Evolutionary conservation across 2,888 invertebrate genomes (phyloP), one percentile per base, ranked within the genome.

Genomic region (Acholoe squamosa): DNA sequence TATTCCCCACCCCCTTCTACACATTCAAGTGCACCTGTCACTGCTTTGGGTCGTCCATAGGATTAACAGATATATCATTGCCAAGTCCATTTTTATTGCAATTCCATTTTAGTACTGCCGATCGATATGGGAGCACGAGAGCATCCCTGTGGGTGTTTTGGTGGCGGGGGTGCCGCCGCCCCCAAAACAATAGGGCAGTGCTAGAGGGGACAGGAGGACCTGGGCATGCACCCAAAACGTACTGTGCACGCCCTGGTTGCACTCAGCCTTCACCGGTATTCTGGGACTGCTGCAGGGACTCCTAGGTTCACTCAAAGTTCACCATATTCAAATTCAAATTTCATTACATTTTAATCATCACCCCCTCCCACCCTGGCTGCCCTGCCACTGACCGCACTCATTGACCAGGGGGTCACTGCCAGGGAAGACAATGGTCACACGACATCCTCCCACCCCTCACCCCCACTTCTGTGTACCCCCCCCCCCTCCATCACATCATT

Each of bases 321-420:
- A 86, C 52, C 86, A 52, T 31, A 86, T 86, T 86, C 86, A 86
- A 86, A 86, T 86, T 86, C 86, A 86, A 86, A 52, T 86, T 86
- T 86, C 86, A 86, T 86, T 86, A 54, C 54, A 86, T 54, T 86
- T 86, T 86, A 86, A 86, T 86, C 54, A 86, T 25, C 86, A 7
- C 86, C 43, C 43, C 43, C 43, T 43, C 43, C 43, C 43, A 43
- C 43, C 43, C 43, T 43, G 43, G 43, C 43, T 43, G 43, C 43
- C 43, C 51, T 86, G 86, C 14, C 56, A 12, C 25, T 52, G 54
- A 52, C 86, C 52, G 86, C 86, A 86, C 86, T 86, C 86, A 86
- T 86, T 86, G 86, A 86, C 86, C 86, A 54, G 28, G 19, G 22
- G 25, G 52, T 84, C 22, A 25, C 19, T 16, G 31, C 10, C 52